phyloP scores from a whole-genome alignment of 1,140 invertebrate genomes.

The Thereuonema tuberculata region DNA sequence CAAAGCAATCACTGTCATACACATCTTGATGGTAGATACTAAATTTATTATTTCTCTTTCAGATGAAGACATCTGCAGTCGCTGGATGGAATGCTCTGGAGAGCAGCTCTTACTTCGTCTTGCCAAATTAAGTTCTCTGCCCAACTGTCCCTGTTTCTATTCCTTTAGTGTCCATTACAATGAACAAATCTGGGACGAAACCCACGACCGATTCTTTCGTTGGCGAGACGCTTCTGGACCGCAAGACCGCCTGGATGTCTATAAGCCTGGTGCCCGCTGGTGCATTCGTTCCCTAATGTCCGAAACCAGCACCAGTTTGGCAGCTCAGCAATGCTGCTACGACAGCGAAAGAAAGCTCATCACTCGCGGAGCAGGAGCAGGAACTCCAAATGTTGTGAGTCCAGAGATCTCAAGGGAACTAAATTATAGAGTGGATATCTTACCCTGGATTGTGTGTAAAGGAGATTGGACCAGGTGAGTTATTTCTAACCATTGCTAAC shows the following conservation, averaged over 20 bases:
- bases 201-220: conserved; percentile 26
- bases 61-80: conserved; percentile 17
- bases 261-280: conserved; percentile 35
- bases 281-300: conserved; percentile 34
- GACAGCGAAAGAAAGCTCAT: conserved; percentile 31
- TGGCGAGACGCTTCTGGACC: conserved; percentile 33
- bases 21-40: no score
- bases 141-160: conserved; percentile 34
- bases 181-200: conserved; percentile 29
- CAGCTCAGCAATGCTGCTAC: conserved; percentile 38
- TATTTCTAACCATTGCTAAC: no score
- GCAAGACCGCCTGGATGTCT: conserved; percentile 32
- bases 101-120: conserved; percentile 18
- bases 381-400: conserved; percentile 36
- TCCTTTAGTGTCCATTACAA: conserved; percentile 34
- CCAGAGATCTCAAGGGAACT: conserved; percentile 36
- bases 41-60: no score
- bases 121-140: conserved; percentile 26
- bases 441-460: conserved; percentile 40
- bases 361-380: conserved; percentile 38
- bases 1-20: no score
- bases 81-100: conserved; percentile 20
- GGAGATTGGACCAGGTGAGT: conserved; percentile 41
- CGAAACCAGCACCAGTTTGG: conserved; percentile 28
- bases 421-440: conserved; percentile 35